Conservation (phyloP, 2,797 vertebrate species). For the Hirundo rustica region DNA sequence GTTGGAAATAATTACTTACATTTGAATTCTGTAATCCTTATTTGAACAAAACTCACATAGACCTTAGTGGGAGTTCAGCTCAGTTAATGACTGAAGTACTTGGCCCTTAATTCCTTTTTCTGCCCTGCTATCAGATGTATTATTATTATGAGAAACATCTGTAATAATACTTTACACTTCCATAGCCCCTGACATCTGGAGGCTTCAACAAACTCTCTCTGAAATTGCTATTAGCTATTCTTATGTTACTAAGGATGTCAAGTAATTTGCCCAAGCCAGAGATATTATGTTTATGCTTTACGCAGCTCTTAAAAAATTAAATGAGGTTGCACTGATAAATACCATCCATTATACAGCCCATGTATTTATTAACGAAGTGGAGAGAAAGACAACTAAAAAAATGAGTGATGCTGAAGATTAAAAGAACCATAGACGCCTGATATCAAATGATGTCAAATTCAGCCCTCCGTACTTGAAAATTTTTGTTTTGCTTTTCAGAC, state of each 20-base stretch:
- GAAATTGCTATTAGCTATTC: slow-evolving; percentile 34
- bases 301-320: slow-evolving; percentile 26
- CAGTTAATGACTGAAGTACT: slow-evolving; percentile 62
- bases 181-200: slow-evolving; percentile 53
- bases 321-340: slow-evolving; percentile 39
- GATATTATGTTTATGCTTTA: slow-evolving; percentile 15
- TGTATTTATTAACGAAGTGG: not conserved
- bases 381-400: slow-evolving; percentile 49
- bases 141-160: slow-evolving; percentile 66
- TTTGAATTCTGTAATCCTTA: slow-evolving; percentile 63
- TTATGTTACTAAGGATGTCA: slow-evolving; percentile 22
- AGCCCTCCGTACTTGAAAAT: slow-evolving; percentile 41
- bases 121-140: slow-evolving; percentile 63
- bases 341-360: not conserved
- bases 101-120: slow-evolving; percentile 66
- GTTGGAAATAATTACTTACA: slow-evolving; percentile 65
- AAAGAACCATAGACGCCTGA: slow-evolving; percentile 36
- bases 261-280: slow-evolving; percentile 28
- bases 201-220: slow-evolving; percentile 36
- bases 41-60: slow-evolving; percentile 65
- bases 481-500: slow-evolving; percentile 64
- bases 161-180: slow-evolving; percentile 66
- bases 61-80: slow-evolving; percentile 62
- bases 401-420: slow-evolving; percentile 62
- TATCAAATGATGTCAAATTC: slow-evolving; percentile 50